Evolutionary conservation across 2,797 vertebrate genomes (phyloP).

Genomic region (Epinephelus coioides): DNA sequence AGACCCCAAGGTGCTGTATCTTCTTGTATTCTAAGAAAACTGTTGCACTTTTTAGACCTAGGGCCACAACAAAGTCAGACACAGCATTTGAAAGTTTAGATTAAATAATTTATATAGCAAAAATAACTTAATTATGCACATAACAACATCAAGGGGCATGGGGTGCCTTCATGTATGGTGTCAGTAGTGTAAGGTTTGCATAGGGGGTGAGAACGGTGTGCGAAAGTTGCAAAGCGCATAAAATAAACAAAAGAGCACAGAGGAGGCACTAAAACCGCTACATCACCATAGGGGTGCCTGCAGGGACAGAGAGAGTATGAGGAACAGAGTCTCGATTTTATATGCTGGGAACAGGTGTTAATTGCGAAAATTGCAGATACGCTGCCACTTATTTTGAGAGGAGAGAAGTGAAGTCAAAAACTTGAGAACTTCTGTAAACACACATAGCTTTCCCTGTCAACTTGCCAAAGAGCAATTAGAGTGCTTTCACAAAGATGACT

Average conservation of each 20-base stretch:
- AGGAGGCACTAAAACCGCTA: neutral
- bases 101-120: neutral
- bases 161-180: neutral
- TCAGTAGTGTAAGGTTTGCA: neutral
- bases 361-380: constrained; percentile 20
- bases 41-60: neutral
- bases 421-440: constrained; percentile 10
- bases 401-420: neutral
- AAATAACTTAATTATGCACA: neutral
- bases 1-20: neutral
- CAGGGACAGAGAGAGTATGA: neutral
- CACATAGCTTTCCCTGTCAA: neutral
- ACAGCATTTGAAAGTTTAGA: neutral
- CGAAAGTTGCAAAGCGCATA: neutral
- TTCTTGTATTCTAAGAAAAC: constrained; percentile 25
- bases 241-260: neutral
- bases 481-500: neutral
- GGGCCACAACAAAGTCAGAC: neutral
- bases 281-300: neutral
- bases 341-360: neutral
- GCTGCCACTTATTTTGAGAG: neutral
- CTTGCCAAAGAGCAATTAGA: constrained; percentile 12
- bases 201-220: neutral
- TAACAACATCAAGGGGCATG: neutral
- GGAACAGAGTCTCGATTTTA: neutral